A percentile compares a stretch with the other conserved stretches of the same genome.
Conservation (phyloP, 2,113 vertebrate genomes). For the Takifugu flavidus region DNA sequence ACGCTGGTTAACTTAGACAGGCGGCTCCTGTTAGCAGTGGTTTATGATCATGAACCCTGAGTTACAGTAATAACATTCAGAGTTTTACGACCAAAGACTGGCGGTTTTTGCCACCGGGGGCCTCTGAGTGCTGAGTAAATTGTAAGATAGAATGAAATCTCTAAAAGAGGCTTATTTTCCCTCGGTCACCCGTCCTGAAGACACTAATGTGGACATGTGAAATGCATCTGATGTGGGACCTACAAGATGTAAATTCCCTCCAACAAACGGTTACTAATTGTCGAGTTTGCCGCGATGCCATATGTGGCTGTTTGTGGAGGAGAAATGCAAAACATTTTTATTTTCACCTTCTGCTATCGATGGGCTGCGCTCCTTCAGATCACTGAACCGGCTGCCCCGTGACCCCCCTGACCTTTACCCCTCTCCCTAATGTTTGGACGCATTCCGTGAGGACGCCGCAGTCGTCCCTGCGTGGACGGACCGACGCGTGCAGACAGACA, state of each 20-base stretch:
- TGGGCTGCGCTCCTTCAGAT: neutral
- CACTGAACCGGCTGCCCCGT: conserved; percentile 35
- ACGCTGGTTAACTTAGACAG: neutral
- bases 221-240: conserved; percentile 91
- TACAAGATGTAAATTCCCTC: conserved; percentile 93
- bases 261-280: conserved; percentile 95
- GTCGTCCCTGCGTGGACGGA: conserved; percentile 21
- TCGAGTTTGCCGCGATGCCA: conserved; percentile 89
- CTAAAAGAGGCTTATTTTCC: conserved; percentile 95
- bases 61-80: no score
- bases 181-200: conserved; percentile 91
- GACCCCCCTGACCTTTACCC: conserved; percentile 31
- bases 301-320: conserved; percentile 86
- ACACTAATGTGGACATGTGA: conserved; percentile 96
- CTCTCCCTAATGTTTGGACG: conserved; percentile 17
- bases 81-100: no score
- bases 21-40: neutral
- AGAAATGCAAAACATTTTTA: conserved; percentile 52
- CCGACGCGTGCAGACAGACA: conserved; percentile 24
- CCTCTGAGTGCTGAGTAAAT: conserved; percentile 86
- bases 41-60: no score
- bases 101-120: no score
- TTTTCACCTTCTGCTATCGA: neutral
- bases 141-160: conserved; percentile 98
- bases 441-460: conserved; percentile 25